A percentile compares a stretch with the other conserved stretches of the same genome.
Evolutionary conservation across 1,140 invertebrate species (phyloP).

Genomic region (Drosophila guanche): DNA sequence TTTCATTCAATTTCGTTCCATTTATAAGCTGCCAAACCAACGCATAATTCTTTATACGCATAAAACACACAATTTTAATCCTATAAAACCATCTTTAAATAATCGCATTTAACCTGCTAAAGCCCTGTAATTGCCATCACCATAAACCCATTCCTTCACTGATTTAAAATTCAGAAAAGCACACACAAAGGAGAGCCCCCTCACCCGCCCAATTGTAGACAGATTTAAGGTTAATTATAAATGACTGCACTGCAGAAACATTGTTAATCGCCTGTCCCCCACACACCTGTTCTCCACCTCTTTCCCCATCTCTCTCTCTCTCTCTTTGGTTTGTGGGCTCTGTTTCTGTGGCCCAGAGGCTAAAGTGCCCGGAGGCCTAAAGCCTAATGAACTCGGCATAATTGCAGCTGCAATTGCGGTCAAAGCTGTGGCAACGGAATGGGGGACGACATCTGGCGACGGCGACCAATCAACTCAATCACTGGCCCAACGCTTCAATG

Average conservation of each 20-base stretch:
- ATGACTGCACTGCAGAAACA: conserved; percentile 19
- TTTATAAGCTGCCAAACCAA: too few relatives aligned
- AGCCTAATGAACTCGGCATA: conserved; percentile 73
- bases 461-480: conserved; percentile 69
- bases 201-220: too few relatives aligned
- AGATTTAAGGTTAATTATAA: conserved; percentile 35
- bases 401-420: conserved; percentile 70
- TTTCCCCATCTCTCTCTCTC: too few relatives aligned
- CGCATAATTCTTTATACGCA: too few relatives aligned
- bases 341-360: not conserved
- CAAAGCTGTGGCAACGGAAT: conserved; percentile 14
- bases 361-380: conserved; percentile 8
- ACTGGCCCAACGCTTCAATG: conserved; percentile 46
- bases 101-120: too few relatives aligned
- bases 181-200: not conserved
- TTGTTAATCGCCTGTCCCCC: too few relatives aligned
- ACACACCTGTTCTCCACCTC: too few relatives aligned
- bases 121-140: not conserved
- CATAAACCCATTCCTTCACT: not conserved
- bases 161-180: conserved; percentile 24
- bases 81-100: too few relatives aligned
- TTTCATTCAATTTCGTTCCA: too few relatives aligned
- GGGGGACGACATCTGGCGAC: conserved; percentile 8
- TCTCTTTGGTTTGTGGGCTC: too few relatives aligned
- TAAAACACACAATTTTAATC: too few relatives aligned